phyloP scores from a whole-genome alignment of 2,797 vertebrate species.

The Lophotriccus pileatus region DNA sequence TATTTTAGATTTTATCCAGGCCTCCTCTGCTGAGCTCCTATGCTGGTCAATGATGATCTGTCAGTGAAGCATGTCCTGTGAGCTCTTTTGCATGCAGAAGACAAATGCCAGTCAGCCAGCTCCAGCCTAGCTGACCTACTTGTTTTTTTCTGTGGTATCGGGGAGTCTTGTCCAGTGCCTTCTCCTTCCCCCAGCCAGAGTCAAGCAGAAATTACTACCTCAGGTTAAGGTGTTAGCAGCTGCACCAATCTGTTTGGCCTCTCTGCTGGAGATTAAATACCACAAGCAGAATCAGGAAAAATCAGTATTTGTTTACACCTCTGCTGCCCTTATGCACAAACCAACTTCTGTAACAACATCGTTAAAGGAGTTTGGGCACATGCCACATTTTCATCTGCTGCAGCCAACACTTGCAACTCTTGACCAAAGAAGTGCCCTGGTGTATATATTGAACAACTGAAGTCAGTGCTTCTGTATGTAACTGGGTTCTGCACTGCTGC shows the following conservation, averaged over 20 bases:
- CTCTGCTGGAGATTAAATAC: neutral
- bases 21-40: neutral
- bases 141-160: neutral
- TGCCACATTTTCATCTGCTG: neutral
- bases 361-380: neutral
- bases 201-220: neutral
- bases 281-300: neutral
- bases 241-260: neutral
- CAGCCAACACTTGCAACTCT: neutral
- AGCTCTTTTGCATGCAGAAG: fast-evolving
- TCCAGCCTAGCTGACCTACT: neutral
- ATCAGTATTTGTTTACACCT: neutral
- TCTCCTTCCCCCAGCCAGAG: neutral
- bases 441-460: neutral
- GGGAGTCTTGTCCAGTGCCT: neutral
- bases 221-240: neutral
- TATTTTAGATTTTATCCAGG: neutral
- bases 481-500: neutral
- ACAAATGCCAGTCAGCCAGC: neutral
- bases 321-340: neutral
- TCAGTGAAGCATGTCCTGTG: neutral
- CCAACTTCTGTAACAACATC: neutral
- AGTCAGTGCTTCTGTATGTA: neutral
- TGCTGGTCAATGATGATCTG: neutral
- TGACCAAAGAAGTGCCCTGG: neutral